phyloP scores from a whole-genome alignment of 1,140 invertebrate species.

The Drosophila sturtevanti region DNA sequence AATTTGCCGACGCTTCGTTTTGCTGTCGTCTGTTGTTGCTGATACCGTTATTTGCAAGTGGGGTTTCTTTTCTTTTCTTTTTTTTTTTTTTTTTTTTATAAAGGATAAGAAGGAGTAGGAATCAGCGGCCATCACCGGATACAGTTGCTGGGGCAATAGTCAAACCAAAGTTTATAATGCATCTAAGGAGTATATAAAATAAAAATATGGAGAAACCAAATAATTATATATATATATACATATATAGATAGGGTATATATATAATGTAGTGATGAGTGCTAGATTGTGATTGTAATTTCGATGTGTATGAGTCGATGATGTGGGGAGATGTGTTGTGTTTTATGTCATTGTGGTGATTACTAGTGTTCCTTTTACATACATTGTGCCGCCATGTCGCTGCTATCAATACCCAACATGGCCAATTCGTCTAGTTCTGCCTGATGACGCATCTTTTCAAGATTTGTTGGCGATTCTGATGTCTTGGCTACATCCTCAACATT shows the following conservation, averaged over 20 bases:
- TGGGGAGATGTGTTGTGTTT: not conserved
- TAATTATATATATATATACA: not conserved
- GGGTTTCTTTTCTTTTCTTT: too few species aligned
- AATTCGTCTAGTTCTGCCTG: slow-evolving; percentile 86
- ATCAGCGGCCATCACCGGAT: slow-evolving; percentile 5
- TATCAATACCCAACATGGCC: slow-evolving; percentile 88
- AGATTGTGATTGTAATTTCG: not conserved
- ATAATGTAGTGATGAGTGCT: not conserved
- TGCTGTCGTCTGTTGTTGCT: slow-evolving; percentile 1
- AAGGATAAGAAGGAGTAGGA: not conserved
- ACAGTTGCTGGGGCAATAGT: slow-evolving; percentile 16
- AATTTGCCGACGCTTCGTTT: slow-evolving; percentile 12
- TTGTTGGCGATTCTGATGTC: slow-evolving; percentile 60
- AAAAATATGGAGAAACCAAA: not conserved
- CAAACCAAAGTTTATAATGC: slow-evolving; percentile 54
- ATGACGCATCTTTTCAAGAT: slow-evolving; percentile 75
- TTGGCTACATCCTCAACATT: slow-evolving; percentile 68
- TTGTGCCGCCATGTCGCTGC: slow-evolving; percentile 87
- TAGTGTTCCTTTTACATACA: slow-evolving; percentile 67
- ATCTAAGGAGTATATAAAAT: slow-evolving; percentile 49
- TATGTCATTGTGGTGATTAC: not conserved
- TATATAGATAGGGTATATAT: too few species aligned
- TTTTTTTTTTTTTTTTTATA: not conserved
- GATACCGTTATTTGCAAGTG: not conserved
- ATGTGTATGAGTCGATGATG: not conserved